A percentile compares a stretch with the other conserved stretches of the same genome.
Evolutionary conservation across 2,888 invertebrate genomes (phyloP).

Genomic region (Drosophila pegasa): DNA sequence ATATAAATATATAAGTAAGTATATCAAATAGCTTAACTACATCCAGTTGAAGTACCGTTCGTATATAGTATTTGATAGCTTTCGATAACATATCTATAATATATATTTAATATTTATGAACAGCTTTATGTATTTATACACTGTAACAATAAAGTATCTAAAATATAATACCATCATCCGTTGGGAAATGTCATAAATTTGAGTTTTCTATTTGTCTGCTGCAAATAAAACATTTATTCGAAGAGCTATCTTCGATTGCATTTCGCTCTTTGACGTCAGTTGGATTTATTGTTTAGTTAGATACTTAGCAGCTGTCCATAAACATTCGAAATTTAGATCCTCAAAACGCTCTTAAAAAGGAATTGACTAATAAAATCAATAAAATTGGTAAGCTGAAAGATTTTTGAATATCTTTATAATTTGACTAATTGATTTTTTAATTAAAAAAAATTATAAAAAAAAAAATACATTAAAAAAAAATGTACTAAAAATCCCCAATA

Average conservation of each 20-base stretch:
- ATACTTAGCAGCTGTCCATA: constrained; percentile 6
- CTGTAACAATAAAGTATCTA: neutral
- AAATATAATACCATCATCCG: neutral
- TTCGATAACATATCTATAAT: constrained; percentile 25
- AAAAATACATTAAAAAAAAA: too few relatives aligned
- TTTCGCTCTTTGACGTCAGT: constrained; percentile 10
- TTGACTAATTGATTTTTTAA: too few relatives aligned
- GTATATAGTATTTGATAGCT: constrained; percentile 1
- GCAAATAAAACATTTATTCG: constrained; percentile 4
- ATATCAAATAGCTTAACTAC: constrained; percentile 22
- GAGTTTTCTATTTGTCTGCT: constrained; percentile 5
- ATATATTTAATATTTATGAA: constrained; percentile 32
- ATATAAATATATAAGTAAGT: constrained; percentile 5
- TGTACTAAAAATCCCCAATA: too few relatives aligned
- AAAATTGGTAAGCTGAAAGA: too few relatives aligned
- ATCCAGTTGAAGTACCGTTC: constrained; percentile 15
- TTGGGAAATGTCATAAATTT: neutral
- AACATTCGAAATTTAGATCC: neutral
- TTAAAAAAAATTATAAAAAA: too few relatives aligned
- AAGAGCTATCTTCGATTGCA: constrained; percentile 2
- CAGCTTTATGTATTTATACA: neutral
- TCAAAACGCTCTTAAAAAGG: neutral
- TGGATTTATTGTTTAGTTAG: constrained; percentile 1
- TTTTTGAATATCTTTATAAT: too few relatives aligned
- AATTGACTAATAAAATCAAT: neutral